Evolutionary conservation across 2,888 invertebrate species (phyloP), one percentile per base, ranked within the genome.

Genomic region (Cephus sareptanus): DNA sequence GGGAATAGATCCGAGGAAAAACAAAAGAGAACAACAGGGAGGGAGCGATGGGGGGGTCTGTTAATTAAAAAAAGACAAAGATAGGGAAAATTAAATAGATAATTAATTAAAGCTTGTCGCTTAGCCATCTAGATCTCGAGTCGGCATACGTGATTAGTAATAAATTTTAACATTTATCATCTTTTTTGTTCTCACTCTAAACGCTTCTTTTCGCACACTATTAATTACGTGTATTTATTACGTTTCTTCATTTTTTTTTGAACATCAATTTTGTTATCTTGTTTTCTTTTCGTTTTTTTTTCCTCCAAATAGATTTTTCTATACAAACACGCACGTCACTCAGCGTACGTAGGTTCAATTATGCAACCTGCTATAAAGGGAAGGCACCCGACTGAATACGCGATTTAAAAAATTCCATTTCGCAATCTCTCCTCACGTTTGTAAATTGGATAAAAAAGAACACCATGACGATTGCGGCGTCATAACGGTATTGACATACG

Each of bases 51-150:
- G 35, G 12, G 35, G 13, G 37, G 4, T 37, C 6, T 56, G 56
- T 9, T 56, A 56, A 56, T 56, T 56, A 23, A 56, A 56, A 37
- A 56, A 23, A 56, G 1, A 56, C 23, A 9, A 77, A 75, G 71
- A 75, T 34, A 77, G 37, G 75, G 79, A 74, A 76, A 34, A 73
- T 40, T 68, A 76, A 78, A 75, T 76, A 76, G 70, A 74, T 79
- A 76, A 74, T 71, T 69, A 69, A 75, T 74, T 79, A 79, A 79
- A 79, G 79, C 79, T 79, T 69, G 74, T 79, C 74, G 79, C n/a
- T 23, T 76, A 78, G 79, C 76, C 79, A 79, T 74, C 74, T 79
- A 70, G 79, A 74, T 79, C 70, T 76, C 37, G 40, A 35, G 74
- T 74, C 74, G 37, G 37, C 34, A 34, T 56, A 56, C 23, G 56